Percentiles rank a stretch among this genome's conserved stretches.
Evolutionary conservation across 2,113 vertebrate species (phyloP).

Genomic region (Syrmaticus mikado): DNA sequence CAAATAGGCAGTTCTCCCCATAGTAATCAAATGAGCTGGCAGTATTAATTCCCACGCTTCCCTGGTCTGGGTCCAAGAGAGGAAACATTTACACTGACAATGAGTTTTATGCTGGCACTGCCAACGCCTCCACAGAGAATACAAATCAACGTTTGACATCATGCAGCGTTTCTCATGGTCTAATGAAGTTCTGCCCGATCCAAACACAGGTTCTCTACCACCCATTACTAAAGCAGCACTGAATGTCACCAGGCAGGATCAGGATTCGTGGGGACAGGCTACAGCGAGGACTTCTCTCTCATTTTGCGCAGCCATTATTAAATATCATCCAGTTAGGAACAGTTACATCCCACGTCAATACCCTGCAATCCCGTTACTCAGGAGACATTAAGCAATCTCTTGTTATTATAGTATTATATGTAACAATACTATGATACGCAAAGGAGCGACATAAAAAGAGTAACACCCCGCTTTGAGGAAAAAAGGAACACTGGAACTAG

Average conservation of each 20-base stretch:
- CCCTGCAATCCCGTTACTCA: background rate
- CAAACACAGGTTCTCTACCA: background rate
- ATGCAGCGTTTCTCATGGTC: background rate
- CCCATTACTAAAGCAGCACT: background rate
- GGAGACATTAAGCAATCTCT: background rate
- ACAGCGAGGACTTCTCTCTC: background rate
- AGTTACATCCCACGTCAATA: background rate
- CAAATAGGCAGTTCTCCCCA: background rate
- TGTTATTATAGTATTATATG: too few species aligned
- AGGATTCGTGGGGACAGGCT: background rate
- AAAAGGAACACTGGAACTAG: background rate
- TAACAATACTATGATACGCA: background rate
- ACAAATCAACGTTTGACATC: background rate
- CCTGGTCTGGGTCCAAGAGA: background rate
- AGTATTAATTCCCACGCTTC: background rate
- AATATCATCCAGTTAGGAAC: background rate
- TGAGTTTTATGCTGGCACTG: background rate
- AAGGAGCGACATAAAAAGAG: background rate
- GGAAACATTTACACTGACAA: background rate
- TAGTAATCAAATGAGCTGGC: background rate
- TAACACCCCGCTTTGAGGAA: accelerated
- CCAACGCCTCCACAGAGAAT: background rate
- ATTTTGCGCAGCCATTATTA: background rate
- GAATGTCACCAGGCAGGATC: background rate
- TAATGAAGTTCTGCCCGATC: background rate